These are phyloP conservation scores for Drosophila equinoxialis DNA, from an alignment of 1,140 invertebrate genomes.

Conservation along the genomic window DNA sequence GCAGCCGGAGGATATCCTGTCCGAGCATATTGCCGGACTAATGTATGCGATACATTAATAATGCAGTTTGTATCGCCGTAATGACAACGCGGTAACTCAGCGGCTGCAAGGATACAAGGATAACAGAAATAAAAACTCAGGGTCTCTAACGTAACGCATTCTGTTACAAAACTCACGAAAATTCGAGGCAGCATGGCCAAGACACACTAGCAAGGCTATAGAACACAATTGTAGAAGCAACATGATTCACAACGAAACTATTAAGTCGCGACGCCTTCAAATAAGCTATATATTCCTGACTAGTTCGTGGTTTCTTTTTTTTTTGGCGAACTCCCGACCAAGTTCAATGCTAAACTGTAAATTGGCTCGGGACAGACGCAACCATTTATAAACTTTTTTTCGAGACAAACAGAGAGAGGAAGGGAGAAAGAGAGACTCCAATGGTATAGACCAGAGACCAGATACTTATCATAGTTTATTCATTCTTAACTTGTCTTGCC, in stretches of 20 bases:
- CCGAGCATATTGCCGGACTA: constrained; percentile 60
- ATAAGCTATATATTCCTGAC: constrained; percentile 9
- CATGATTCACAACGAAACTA: constrained; percentile 22
- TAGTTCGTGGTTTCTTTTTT: constrained; percentile 1
- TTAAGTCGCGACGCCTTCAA: constrained; percentile 35
- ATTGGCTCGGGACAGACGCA: constrained; percentile 77
- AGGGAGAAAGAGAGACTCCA: constrained; percentile 26
- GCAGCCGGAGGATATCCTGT: constrained; percentile 66
- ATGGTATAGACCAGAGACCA: constrained; percentile 19
- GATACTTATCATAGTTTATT: constrained; percentile 77
- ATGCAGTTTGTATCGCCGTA: constrained; percentile 71
- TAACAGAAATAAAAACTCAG: background rate
- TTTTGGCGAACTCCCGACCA: constrained; percentile 77
- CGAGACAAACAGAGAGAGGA: constrained; percentile 7
- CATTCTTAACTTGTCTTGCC: constrained; percentile 75
- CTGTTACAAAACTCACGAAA: constrained; percentile 61
- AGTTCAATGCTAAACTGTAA: constrained; percentile 83
- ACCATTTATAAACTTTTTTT: constrained; percentile 79
- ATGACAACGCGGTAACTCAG: constrained; percentile 69
- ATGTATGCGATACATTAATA: constrained; percentile 53
- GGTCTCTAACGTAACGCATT: background rate
- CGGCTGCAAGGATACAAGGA: constrained; percentile 49
- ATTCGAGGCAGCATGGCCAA: constrained; percentile 50
- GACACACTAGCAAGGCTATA: constrained; percentile 30
- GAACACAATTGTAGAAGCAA: constrained; percentile 52